Evolutionary conservation across 2,888 invertebrate genomes (phyloP).

Genomic region (Scelioninae gen. 1): DNA sequence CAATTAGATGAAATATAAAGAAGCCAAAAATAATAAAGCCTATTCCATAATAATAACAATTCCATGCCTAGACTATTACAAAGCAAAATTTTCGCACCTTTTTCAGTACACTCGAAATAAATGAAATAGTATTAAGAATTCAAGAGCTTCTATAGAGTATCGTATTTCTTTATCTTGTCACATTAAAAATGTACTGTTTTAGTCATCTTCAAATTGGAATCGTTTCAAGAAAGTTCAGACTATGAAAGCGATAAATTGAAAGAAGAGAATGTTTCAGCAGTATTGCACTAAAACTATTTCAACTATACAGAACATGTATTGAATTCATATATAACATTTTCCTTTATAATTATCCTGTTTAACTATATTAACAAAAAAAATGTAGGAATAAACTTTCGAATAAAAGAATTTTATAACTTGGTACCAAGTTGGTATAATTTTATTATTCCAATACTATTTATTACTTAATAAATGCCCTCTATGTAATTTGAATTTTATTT

Average conservation of each 20-base stretch:
- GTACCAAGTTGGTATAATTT: too few relatives aligned
- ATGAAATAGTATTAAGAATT: slow-evolving; percentile 42
- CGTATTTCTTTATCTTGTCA: slow-evolving; percentile 56
- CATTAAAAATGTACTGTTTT: slow-evolving; percentile 47
- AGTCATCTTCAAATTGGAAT: slow-evolving; percentile 52
- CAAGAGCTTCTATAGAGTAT: slow-evolving; percentile 33
- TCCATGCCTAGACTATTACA: slow-evolving; percentile 7
- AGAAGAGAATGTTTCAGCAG: slow-evolving; percentile 35
- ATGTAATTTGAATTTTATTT: too few relatives aligned
- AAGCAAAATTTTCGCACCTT: slow-evolving; percentile 42
- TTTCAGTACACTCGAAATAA: slow-evolving; percentile 30
- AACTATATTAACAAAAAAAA: too few relatives aligned
- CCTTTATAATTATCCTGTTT: neutral
- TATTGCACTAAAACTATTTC: slow-evolving; percentile 21
- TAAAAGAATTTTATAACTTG: too few relatives aligned
- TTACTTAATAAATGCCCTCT: too few relatives aligned
- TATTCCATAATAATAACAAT: too few relatives aligned
- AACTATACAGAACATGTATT: neutral
- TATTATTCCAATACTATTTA: too few relatives aligned
- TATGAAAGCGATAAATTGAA: slow-evolving; percentile 26
- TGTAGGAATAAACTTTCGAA: too few relatives aligned
- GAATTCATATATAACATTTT: slow-evolving; percentile 1
- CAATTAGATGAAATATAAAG: too few relatives aligned
- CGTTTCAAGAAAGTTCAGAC: slow-evolving; percentile 53
- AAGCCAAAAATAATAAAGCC: slow-evolving; percentile 5